Percentiles rank a stretch among this genome's conserved stretches.
These are phyloP conservation scores for Lamellibrachia luymesi DNA, from an alignment of 1,140 invertebrate species.

Conservation along the genomic window DNA sequence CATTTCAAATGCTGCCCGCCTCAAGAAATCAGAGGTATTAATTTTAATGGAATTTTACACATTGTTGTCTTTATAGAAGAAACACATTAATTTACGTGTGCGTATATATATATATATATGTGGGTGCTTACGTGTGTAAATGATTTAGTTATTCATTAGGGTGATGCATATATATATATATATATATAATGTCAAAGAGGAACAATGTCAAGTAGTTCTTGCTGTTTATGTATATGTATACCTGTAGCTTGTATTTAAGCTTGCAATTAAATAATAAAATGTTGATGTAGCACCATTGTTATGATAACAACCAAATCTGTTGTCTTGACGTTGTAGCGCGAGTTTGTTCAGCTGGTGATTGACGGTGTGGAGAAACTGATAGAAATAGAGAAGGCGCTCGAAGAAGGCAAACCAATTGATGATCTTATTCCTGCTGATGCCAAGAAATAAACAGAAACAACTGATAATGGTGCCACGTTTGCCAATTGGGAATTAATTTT, in stretches of 20 bases:
- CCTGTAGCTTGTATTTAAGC: background rate
- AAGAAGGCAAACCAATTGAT: conserved; percentile 19
- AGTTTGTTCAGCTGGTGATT: conserved; percentile 27
- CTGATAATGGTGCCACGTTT: background rate
- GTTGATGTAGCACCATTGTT: background rate
- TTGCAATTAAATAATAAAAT: background rate
- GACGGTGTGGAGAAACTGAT: conserved; percentile 24
- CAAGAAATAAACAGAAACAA: background rate
- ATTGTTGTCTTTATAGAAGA: background rate
- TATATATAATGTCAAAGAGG: background rate
- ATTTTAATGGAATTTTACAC: background rate
- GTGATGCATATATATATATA: too few species aligned
- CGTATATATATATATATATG: background rate
- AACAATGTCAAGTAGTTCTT: background rate
- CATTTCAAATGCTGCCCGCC: conserved; percentile 43
- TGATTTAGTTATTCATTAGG: background rate
- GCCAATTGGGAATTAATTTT: background rate
- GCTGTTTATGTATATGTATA: background rate
- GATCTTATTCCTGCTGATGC: conserved; percentile 17
- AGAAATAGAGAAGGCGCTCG: conserved; percentile 21
- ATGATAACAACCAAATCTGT: background rate
- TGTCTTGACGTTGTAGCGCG: conserved; percentile 11
- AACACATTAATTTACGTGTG: background rate
- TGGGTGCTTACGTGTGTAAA: background rate
- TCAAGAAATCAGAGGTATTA: conserved; percentile 24